These are phyloP conservation scores for Passer montanus DNA, from an alignment of 2,113 vertebrate species.

Conservation along the genomic window DNA sequence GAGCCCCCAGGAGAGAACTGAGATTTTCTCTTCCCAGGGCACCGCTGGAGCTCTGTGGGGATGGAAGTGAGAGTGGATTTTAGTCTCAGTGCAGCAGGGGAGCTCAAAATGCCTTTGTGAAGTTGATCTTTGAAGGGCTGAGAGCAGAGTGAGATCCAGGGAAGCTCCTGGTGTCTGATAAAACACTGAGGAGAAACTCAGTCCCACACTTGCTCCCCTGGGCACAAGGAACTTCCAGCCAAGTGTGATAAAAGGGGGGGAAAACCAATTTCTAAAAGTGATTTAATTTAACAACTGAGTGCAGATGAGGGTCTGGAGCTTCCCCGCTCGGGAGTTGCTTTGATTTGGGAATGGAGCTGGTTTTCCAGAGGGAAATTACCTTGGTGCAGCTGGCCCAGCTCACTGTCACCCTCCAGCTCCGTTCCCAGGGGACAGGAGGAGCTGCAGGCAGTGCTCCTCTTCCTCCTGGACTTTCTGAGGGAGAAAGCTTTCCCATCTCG, in stretches of 20 bases:
- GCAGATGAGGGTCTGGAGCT: background rate
- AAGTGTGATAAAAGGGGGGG: too few species aligned
- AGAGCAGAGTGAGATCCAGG: background rate
- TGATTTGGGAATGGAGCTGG: background rate
- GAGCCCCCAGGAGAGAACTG: fast-evolving
- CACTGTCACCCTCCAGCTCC: background rate
- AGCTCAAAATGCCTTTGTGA: background rate
- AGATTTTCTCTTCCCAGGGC: background rate
- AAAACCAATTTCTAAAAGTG: background rate
- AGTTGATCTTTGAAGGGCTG: background rate
- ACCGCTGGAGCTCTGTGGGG: background rate
- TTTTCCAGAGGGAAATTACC: background rate
- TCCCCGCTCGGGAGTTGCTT: background rate
- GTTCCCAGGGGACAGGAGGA: background rate
- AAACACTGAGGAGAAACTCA: background rate
- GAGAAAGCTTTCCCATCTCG: background rate
- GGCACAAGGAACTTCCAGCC: background rate
- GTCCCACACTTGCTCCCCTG: background rate
- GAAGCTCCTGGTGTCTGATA: background rate
- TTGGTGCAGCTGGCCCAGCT: background rate
- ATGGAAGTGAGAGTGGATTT: background rate
- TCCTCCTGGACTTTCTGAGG: background rate
- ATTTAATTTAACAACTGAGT: background rate
- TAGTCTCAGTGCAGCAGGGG: background rate
- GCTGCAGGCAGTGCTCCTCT: background rate